A percentile compares a stretch with the other conserved stretches of the same genome.
Evolutionary conservation across 2,888 invertebrate species (phyloP).

Genomic region (Cataglyphis albicans): DNA sequence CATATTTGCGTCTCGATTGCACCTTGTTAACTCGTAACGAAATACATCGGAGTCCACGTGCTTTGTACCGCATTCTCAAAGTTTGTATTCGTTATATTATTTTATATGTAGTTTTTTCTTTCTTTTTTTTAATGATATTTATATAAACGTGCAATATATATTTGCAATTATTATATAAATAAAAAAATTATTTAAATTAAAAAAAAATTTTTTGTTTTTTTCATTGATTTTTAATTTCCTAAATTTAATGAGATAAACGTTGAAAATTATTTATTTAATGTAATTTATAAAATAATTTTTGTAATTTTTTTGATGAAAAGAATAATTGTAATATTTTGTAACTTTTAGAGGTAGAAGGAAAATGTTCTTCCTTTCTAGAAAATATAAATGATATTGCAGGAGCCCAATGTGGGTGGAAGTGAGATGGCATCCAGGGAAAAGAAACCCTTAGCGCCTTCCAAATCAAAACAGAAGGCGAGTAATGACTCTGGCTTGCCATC

Average conservation of each 20-base stretch:
- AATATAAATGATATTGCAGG: slow-evolving; percentile 77
- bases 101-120: background rate
- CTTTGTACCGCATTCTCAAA: background rate
- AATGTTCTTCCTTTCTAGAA: background rate
- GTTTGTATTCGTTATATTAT: slow-evolving; percentile 12
- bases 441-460: slow-evolving; percentile 85
- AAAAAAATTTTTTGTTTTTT: background rate
- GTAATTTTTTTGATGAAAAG: background rate
- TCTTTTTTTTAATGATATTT: background rate
- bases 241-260: background rate
- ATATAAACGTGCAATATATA: background rate
- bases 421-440: slow-evolving; percentile 86
- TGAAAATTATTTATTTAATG: background rate
- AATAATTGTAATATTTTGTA: background rate
- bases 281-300: background rate
- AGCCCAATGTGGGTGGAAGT: slow-evolving; percentile 86
- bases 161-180: slow-evolving; percentile 4
- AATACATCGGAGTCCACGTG: background rate
- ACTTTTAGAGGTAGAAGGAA: background rate
- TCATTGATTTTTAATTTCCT: slow-evolving; percentile 1
- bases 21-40: background rate
- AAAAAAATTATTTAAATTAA: background rate
- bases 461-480: slow-evolving; percentile 85
- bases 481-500: slow-evolving; percentile 82
- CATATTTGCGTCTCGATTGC: background rate